Base-by-base conservation (phyloP, 2,113 vertebrate genomes). In the Trematocara stigmaticum region DNA sequence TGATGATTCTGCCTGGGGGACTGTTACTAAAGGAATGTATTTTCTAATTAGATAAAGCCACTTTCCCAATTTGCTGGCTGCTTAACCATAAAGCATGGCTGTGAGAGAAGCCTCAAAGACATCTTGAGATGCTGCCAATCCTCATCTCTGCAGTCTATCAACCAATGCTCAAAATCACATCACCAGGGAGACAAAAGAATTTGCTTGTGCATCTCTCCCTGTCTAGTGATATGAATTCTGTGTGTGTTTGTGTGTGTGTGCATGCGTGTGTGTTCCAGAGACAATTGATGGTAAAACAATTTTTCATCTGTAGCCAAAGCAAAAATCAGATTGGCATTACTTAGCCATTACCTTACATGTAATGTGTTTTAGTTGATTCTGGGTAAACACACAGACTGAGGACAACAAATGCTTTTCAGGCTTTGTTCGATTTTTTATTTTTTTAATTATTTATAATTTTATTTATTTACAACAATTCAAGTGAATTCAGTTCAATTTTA, bases 11-110 rank as follows among this genome's bases (percentile, higher is more conserved):
- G 96, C 95, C 94, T 76, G 51, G 78, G 95, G 95, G 95, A 93
- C 86, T 83, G 89, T 92, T 89, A 92, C 95, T 95, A 94, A 94
- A 95, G 91, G 94, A 96, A 94, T 93, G 88, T 92, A 89, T 96
- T 96, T 95, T 95, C 94, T 96, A 97, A 96, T 96, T 95, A 96
- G 92, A 95, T 94, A 95, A 96, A 95, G 92, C 93, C 90, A 94
- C 94, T 95, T 96, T 95, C 93, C 90, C 95, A 95, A 94, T 96
- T 96, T 96, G 92, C 90, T 94, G 95, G 95, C 95, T 95, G 95
- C 94, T 95, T 96, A 95, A 96, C 88, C 94, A 94, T 93, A 94
- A 95, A 93, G 92, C 92, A 93, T 90, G 87, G 94, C 94, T 91
- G 93, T 15, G 83, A 93, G 87, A 90, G 87, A 91, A 92, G 93